Conservation (phyloP, 30 jellyfish, hydroid and myxozoan species). For the Hydra vulgaris region DNA sequence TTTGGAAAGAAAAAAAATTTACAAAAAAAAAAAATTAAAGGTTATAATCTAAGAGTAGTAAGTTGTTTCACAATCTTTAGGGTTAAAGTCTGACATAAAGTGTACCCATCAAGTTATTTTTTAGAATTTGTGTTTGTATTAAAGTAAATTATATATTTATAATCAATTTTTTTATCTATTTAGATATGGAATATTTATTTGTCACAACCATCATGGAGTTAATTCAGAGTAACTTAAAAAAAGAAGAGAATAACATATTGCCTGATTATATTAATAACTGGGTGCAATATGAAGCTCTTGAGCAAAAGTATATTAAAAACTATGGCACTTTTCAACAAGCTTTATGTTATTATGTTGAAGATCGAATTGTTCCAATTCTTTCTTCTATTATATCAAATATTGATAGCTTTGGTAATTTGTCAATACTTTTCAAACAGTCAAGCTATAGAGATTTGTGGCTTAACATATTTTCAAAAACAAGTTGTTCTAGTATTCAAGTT, state of each 20-base stretch:
- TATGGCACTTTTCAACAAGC: conserved; percentile 77
- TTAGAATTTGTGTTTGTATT: too few relatives aligned
- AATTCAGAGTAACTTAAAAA: not conserved
- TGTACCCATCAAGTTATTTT: too few relatives aligned
- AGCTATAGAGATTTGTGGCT: not conserved
- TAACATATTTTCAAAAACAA: not conserved
- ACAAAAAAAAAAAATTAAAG: too few relatives aligned
- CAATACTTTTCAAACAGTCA: not conserved
- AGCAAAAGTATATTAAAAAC: conserved; percentile 38
- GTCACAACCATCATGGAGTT: conserved; percentile 5
- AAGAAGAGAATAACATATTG: not conserved
- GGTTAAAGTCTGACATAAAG: too few relatives aligned
- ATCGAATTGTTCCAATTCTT: not conserved
- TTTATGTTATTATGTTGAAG: not conserved
- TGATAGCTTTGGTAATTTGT: not conserved
- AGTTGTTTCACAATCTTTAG: too few relatives aligned
- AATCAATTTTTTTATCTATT: not conserved
- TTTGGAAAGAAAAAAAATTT: too few relatives aligned
- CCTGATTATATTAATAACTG: conserved; percentile 1
- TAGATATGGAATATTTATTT: conserved; percentile 1
- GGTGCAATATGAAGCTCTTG: conserved; percentile 58
- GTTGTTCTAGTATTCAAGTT: not conserved
- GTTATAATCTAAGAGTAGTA: too few relatives aligned
- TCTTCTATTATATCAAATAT: not conserved
- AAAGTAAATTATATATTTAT: too few relatives aligned